These are phyloP conservation scores for Galeopterus variegatus DNA, from an alignment of 2,113 vertebrate species.

Conservation along the genomic window DNA sequence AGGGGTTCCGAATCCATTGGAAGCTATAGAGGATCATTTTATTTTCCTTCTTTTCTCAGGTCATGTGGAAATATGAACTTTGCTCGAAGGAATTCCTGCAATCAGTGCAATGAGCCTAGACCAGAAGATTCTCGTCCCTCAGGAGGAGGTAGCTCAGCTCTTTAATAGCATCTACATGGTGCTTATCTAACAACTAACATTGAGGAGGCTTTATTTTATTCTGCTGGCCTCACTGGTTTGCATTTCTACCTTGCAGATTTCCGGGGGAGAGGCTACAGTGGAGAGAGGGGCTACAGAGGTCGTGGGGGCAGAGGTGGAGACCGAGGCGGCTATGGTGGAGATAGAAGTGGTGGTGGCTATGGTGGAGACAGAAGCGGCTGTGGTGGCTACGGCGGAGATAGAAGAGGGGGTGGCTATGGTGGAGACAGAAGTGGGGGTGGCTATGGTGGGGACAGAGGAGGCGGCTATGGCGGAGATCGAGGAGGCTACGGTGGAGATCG, in stretches of 20 bases:
- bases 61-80: constrained; percentile 99
- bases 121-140: constrained; percentile 93
- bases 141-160: constrained; percentile 88
- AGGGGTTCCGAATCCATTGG: background rate
- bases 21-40: constrained; percentile 53
- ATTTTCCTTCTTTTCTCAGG: constrained; percentile 85
- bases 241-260: constrained; percentile 90
- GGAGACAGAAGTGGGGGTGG: constrained; percentile 88
- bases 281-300: constrained; percentile 93
- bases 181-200: background rate
- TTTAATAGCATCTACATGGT: background rate
- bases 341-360: constrained; percentile 87
- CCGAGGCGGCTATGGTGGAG: constrained; percentile 87
- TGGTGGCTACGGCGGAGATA: constrained; percentile 87
- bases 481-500: constrained; percentile 85
- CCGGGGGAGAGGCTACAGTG: constrained; percentile 94
- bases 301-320: constrained; percentile 88
- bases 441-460: constrained; percentile 81
- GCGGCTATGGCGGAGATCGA: constrained; percentile 81
- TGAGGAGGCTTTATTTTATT: background rate
- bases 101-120: constrained; percentile 97
- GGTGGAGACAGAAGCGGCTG: constrained; percentile 86
- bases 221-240: background rate
- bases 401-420: constrained; percentile 90
- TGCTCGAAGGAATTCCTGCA: constrained; percentile 96